phyloP scores from a whole-genome alignment of 2,888 invertebrate species.

The Acrobasis consociella region DNA sequence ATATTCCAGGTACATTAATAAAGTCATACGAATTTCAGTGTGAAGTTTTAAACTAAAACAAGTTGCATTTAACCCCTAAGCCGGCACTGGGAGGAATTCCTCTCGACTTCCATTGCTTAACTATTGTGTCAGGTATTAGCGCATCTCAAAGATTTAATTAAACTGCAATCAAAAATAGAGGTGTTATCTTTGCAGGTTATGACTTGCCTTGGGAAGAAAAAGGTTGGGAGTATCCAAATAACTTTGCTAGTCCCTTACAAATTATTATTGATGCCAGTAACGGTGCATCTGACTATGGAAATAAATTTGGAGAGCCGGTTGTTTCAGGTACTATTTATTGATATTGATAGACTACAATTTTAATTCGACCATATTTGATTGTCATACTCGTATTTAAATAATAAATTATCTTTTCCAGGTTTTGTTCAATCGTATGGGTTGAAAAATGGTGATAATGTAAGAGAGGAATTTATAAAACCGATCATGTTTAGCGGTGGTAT shows the following conservation, averaged over 20 bases:
- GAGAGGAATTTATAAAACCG: slow-evolving; percentile 98
- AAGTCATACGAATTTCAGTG: too few relatives aligned
- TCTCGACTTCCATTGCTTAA: too few relatives aligned
- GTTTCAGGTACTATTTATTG: slow-evolving; percentile 72
- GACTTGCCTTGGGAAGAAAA: slow-evolving; percentile 93
- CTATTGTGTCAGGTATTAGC: too few relatives aligned
- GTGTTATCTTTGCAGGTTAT: slow-evolving; percentile 86
- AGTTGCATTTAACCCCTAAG: too few relatives aligned
- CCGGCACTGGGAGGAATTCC: too few relatives aligned
- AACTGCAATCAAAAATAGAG: too few relatives aligned
- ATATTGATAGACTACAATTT: too few relatives aligned
- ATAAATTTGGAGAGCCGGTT: slow-evolving; percentile 99
- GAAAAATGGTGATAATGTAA: slow-evolving; percentile 83
- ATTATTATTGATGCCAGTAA: slow-evolving; percentile 97
- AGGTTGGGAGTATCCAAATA: slow-evolving; percentile 89
- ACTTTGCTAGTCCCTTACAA: slow-evolving; percentile 95
- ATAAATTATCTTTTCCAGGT: slow-evolving; percentile 70
- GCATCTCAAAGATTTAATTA: too few relatives aligned
- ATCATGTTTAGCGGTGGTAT: slow-evolving; percentile 99
- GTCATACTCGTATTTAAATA: neutral
- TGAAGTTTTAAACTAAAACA: too few relatives aligned
- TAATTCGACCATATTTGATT: neutral
- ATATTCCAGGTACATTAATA: slow-evolving; percentile 88
- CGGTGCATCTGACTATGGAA: slow-evolving; percentile 99
- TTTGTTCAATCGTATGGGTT: slow-evolving; percentile 96